A percentile compares a stretch with the other conserved stretches of the same genome.
Evolutionary conservation across 2,888 invertebrate species (phyloP).

Genomic region (Habroteleia sp.): DNA sequence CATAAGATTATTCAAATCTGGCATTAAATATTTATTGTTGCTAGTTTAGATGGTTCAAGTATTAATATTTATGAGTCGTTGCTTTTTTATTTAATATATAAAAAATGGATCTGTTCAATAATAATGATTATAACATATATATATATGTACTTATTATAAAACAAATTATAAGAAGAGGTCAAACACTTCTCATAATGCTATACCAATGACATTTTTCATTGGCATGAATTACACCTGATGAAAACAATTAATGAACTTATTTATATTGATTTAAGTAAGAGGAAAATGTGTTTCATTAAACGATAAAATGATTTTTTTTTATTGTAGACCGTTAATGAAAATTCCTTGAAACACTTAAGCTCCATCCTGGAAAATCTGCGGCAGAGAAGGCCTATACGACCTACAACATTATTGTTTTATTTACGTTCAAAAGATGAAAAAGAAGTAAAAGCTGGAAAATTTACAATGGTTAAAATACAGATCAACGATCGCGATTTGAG

Average conservation of each 20-base stretch:
- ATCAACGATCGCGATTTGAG: conserved; percentile 87
- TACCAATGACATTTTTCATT: conserved; percentile 11
- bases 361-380: conserved; percentile 85
- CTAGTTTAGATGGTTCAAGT: too few relatives aligned
- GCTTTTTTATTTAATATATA: too few relatives aligned
- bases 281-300: too few relatives aligned
- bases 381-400: conserved; percentile 83
- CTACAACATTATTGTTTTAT: conserved; percentile 89
- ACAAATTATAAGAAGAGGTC: conserved; percentile 10
- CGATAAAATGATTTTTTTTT: background rate
- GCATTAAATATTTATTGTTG: too few relatives aligned
- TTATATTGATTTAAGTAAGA: too few relatives aligned
- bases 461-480: conserved; percentile 88
- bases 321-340: conserved; percentile 53
- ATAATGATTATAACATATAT: too few relatives aligned
- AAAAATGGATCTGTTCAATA: background rate
- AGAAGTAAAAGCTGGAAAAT: conserved; percentile 84
- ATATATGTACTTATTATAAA: background rate
- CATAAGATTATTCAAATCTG: background rate
- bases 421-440: conserved; percentile 86
- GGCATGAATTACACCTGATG: conserved; percentile 1
- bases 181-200: background rate
- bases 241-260: background rate
- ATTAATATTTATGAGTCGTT: too few relatives aligned
- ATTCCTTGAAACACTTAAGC: conserved; percentile 52